Conservation (phyloP, 2,113 vertebrate genomes). For the Hippocampus zosterae region DNA sequence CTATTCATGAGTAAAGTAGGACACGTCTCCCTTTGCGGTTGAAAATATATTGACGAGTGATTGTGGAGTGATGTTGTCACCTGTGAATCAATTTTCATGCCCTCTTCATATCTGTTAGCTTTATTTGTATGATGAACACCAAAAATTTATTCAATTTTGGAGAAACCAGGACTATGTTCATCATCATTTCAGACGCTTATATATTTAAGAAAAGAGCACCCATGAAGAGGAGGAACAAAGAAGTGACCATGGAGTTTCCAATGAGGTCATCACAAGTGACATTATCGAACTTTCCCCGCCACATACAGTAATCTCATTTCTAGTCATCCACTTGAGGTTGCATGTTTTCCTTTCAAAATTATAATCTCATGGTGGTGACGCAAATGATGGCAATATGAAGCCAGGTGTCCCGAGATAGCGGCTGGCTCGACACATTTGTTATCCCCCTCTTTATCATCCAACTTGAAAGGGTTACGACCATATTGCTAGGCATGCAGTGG, state of each 20-base stretch:
- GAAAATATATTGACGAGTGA: background rate
- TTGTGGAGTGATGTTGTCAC: background rate
- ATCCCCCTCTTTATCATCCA: slow-evolving; percentile 38
- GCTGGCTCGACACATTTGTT: slow-evolving; percentile 18
- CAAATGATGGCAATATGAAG: background rate
- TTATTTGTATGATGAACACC: background rate
- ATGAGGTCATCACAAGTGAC: slow-evolving; percentile 36
- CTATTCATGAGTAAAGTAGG: background rate
- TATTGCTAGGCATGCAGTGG: slow-evolving; percentile 32
- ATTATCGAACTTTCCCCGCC: background rate
- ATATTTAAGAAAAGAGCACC: no score
- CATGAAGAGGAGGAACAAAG: slow-evolving; percentile 19
- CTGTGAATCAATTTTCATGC: background rate
- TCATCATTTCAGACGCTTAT: background rate
- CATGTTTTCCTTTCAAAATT: background rate
- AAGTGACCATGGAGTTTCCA: slow-evolving; percentile 47
- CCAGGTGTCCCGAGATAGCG: background rate
- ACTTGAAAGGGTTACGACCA: slow-evolving; percentile 36
- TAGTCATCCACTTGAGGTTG: background rate
- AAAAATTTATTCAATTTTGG: background rate
- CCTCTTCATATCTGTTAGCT: background rate
- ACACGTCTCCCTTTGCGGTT: background rate
- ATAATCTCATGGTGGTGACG: background rate
- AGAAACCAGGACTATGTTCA: background rate
- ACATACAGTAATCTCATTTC: slow-evolving; percentile 11